These are phyloP conservation scores for Lophius americanus DNA, from an alignment of 2,797 vertebrate genomes.

Conservation along the genomic window DNA sequence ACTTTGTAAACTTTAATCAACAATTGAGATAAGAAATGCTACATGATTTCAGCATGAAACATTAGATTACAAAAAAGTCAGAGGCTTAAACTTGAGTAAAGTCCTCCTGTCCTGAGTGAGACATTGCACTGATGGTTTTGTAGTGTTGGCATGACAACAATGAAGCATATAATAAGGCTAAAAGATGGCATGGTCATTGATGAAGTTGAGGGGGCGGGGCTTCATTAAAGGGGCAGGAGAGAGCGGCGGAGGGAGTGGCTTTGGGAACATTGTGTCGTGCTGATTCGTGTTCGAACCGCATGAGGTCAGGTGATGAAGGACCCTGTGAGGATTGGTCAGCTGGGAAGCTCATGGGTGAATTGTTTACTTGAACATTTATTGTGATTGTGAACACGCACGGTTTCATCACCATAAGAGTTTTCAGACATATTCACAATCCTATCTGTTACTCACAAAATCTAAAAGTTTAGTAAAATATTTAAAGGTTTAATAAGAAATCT, in stretches of 20 bases:
- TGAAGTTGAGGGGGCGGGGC: background rate
- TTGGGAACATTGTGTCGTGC: too few species aligned
- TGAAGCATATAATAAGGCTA: background rate
- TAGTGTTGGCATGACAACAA: conserved; percentile 27
- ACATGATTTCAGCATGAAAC: conserved; percentile 5
- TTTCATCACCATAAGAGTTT: background rate
- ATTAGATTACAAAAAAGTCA: conserved; percentile 24
- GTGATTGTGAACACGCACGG: too few species aligned
- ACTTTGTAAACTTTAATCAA: conserved; percentile 40
- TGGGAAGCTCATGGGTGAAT: too few species aligned
- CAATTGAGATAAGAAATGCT: background rate
- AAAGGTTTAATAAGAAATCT: too few species aligned
- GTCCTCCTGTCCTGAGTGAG: conserved; percentile 39
- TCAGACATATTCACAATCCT: too few species aligned
- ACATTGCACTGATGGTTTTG: conserved; percentile 31
- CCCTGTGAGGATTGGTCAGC: too few species aligned
- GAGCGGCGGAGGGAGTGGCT: too few species aligned
- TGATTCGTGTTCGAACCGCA: too few species aligned
- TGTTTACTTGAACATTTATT: too few species aligned
- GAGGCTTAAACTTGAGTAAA: conserved; percentile 17
- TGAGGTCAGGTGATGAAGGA: too few species aligned
- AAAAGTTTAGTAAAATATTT: background rate
- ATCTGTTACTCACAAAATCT: too few species aligned
- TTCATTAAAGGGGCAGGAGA: too few species aligned
- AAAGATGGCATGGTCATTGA: background rate